Evolutionary conservation across 2,888 invertebrate species (phyloP), one percentile per base, ranked within the genome.

Genomic region (Cheilosia impressa): DNA sequence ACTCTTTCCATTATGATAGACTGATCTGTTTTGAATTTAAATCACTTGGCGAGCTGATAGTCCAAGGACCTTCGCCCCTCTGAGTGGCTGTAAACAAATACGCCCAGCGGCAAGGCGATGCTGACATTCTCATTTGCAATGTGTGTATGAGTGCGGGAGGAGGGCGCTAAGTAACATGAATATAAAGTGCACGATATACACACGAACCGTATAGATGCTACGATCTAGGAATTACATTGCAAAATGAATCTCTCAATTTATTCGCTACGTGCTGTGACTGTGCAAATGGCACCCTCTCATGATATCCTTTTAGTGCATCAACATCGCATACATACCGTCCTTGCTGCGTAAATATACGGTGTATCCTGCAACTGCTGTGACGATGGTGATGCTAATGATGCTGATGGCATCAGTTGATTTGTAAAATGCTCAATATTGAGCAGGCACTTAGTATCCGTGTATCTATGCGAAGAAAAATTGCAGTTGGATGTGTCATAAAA

Each of bases 171-270:
- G 80, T 66, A 50, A 66, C 76, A 72, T 85, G 85, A 85, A 80
- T 80, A 85, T 77, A 81, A 85, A 85, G 72, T 80, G 77, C 75
- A 84, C 63, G 69, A 79, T 57, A 79, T 66, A 69, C 58, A 79
- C 55, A 78, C 78, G 63, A 47, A 58, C 60, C 60, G 76, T 66
- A n/a, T n/a, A 71, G 31, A 41, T 66, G 45, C 38, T 63, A 73
- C 76, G 84, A 79, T 84, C 75, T 71, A 85, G 71, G 85, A 85
- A 76, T 85, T 81, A 81, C 81, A 77, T 77, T 85, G 57, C 81
- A 77, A 85, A 85, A 85, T 85, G 85, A 85, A 81, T 85, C 85
- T 81, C 85, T 81, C 76, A 85, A 85, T 85, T 85, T 85, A 85
- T 85, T 85, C 66, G 58, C 68, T 85, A 85, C 85, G 85, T 85